Evolutionary conservation across 2,113 vertebrate species (phyloP).

Genomic region (Centropus bengalensis): DNA sequence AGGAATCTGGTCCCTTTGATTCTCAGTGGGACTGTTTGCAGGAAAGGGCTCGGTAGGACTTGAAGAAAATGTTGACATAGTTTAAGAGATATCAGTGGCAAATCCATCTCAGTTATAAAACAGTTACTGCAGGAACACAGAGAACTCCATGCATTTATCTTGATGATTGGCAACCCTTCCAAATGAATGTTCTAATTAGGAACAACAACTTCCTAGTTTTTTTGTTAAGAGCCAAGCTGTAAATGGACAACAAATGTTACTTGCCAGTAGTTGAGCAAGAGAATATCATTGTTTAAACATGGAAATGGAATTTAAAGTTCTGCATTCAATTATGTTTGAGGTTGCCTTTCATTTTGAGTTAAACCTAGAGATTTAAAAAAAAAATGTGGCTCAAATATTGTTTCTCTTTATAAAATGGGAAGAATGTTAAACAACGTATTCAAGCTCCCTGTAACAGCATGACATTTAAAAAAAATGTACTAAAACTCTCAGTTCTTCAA

Average conservation of each 20-base stretch:
- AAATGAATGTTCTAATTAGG: neutral
- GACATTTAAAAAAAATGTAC: neutral
- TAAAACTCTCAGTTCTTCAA: slow-evolving; percentile 3
- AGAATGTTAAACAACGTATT: neutral
- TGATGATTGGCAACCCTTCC: neutral
- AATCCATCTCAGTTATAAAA: neutral
- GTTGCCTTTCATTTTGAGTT: slow-evolving; percentile 29
- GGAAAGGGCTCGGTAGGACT: neutral
- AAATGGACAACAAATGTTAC: slow-evolving; percentile 53
- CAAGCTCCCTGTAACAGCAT: neutral
- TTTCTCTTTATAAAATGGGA: slow-evolving; percentile 5
- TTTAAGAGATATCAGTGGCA: neutral
- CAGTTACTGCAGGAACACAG: neutral
- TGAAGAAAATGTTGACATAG: neutral
- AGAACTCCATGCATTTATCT: neutral
- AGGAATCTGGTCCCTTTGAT: slow-evolving; percentile 23
- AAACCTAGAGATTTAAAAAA: neutral
- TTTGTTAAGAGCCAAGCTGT: neutral
- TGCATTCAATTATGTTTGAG: slow-evolving; percentile 24
- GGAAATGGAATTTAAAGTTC: slow-evolving; percentile 27
- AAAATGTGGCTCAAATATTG: neutral
- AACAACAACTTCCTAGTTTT: neutral
- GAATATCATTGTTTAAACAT: slow-evolving; percentile 23
- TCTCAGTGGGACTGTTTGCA: neutral
- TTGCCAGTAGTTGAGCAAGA: neutral